Conservation (phyloP, 2,113 vertebrate genomes). For the Sinocyclocheilus anshuiensis region DNA sequence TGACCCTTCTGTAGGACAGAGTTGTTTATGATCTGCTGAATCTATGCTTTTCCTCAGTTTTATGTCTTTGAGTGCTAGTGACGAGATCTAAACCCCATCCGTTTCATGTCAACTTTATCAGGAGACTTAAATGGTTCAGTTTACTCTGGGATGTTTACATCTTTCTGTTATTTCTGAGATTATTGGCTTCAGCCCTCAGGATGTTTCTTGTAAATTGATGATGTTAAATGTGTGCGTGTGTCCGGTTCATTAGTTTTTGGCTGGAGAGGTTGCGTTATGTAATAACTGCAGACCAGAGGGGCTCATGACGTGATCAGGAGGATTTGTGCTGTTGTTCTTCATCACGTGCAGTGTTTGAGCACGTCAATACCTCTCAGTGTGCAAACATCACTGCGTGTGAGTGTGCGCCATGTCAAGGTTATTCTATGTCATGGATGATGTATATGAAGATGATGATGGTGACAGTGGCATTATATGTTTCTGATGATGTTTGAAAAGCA, state of each 20-base stretch:
- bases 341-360: slow-evolving; percentile 17
- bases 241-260: slow-evolving; percentile 24
- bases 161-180: background rate
- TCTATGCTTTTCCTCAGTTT: background rate
- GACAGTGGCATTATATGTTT: background rate
- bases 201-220: background rate
- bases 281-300: slow-evolving; percentile 22
- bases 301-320: slow-evolving; percentile 13
- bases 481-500: background rate
- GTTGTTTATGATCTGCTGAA: too few species aligned
- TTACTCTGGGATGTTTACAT: background rate
- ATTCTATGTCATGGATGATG: background rate
- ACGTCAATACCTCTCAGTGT: slow-evolving; percentile 3
- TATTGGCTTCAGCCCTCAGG: background rate
- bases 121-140: background rate
- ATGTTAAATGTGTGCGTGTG: background rate
- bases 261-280: slow-evolving; percentile 36
- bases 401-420: slow-evolving; percentile 19
- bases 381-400: background rate
- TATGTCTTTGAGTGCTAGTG: background rate
- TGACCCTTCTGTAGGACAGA: too few species aligned
- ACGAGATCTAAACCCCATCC: background rate
- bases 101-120: background rate
- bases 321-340: slow-evolving; percentile 27
- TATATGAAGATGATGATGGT: background rate